A percentile compares a stretch with the other conserved stretches of the same genome.
Conservation (phyloP, 2,113 vertebrate genomes). For the Festucalex cinctus region DNA sequence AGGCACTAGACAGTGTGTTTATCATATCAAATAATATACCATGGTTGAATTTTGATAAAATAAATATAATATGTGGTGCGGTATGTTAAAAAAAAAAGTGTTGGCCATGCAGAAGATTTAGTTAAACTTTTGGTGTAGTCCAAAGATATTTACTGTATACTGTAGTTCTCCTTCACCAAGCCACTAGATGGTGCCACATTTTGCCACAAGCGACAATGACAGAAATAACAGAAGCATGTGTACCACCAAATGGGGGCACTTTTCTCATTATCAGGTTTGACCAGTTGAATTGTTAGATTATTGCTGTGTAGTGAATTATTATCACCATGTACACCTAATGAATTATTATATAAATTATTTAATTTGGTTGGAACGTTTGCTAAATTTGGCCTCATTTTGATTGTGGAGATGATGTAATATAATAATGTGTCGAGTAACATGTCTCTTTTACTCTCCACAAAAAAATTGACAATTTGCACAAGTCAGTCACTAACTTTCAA, state of each 20-base stretch:
- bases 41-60: too few species aligned
- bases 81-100: neutral
- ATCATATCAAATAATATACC: too few species aligned
- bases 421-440: too few species aligned
- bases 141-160: too few species aligned
- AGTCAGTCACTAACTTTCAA: too few species aligned
- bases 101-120: neutral
- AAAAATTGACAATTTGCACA: too few species aligned
- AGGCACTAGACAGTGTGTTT: too few species aligned
- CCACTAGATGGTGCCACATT: constrained; percentile 65
- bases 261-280: constrained; percentile 9
- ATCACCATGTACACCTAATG: neutral
- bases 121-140: neutral
- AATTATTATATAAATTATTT: neutral
- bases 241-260: constrained; percentile 46
- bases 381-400: too few species aligned
- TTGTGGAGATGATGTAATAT: too few species aligned
- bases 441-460: too few species aligned
- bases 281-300: neutral
- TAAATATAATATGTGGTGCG: neutral
- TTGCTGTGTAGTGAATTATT: neutral
- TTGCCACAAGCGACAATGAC: neutral
- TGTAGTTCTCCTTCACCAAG: neutral
- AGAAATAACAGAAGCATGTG: neutral
- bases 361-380: too few species aligned